Percentiles rank a stretch among this genome's conserved stretches.
phyloP scores from a whole-genome alignment of 2,888 invertebrate species.

The Ariolimax columbianus region DNA sequence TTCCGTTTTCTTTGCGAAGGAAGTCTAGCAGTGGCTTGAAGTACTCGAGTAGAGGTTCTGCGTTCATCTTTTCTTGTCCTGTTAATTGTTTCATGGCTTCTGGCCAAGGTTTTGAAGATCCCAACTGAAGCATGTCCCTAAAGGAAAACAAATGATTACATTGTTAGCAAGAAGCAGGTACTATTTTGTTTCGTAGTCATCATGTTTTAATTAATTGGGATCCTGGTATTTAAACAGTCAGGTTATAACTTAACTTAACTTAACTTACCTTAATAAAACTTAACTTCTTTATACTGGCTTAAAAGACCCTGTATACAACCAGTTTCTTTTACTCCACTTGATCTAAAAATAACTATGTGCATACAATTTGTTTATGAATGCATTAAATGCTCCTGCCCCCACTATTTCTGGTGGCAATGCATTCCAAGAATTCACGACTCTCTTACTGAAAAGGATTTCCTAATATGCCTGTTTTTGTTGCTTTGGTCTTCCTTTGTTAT shows the following conservation, averaged over 20 bases:
- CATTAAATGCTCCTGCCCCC: no score
- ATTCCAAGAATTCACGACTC: no score
- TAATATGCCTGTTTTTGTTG: no score
- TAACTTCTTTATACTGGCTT: no score
- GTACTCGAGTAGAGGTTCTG: constrained; percentile 88
- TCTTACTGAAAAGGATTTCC: no score
- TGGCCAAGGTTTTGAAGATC: constrained; percentile 81
- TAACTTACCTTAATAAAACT: not conserved
- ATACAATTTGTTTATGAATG: no score
- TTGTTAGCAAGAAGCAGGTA: not conserved
- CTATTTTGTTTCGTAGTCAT: not conserved
- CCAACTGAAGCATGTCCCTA: constrained; percentile 79
- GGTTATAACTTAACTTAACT: not conserved
- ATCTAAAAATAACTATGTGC: no score
- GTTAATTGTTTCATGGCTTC: constrained; percentile 89
- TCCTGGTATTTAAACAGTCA: not conserved
- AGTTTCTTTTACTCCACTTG: no score
- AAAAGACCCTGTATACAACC: no score
- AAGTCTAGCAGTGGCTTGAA: constrained; percentile 89
- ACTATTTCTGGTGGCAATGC: no score
- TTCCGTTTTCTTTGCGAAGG: constrained; percentile 82
- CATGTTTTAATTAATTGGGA: not conserved
- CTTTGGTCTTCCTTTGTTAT: no score
- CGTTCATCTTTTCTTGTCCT: constrained; percentile 85
- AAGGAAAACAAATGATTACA: constrained; percentile 41